phyloP scores from a whole-genome alignment of 2,888 invertebrate species.

The Leptinotarsa rubiginosa region DNA sequence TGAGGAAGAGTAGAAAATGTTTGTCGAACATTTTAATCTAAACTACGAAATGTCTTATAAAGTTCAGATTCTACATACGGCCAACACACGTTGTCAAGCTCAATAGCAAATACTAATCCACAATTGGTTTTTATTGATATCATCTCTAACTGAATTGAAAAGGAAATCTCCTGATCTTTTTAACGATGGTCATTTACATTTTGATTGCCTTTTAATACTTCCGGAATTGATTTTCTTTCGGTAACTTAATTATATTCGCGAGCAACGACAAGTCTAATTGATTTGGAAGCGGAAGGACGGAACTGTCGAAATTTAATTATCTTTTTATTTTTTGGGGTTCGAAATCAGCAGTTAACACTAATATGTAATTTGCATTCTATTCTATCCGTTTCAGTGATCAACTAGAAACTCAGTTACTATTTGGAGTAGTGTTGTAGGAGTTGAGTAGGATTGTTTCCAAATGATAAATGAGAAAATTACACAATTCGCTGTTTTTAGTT shows the following conservation, averaged over 20 bases:
- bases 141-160: slow-evolving; percentile 49
- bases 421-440: no score
- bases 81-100: not conserved
- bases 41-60: no score
- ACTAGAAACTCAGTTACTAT: no score
- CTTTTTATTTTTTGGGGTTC: slow-evolving; percentile 39
- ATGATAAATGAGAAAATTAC: no score
- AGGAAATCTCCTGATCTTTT: slow-evolving; percentile 51
- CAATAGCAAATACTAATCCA: slow-evolving; percentile 14
- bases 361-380: slow-evolving; percentile 6
- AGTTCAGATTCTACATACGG: no score
- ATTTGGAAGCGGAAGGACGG: slow-evolving; percentile 41
- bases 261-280: slow-evolving; percentile 43
- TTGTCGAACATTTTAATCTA: no score
- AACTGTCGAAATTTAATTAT: slow-evolving; percentile 43
- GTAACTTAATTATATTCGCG: slow-evolving; percentile 45
- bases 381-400: not conserved
- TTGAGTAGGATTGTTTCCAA: no score
- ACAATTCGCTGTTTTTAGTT: no score
- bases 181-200: slow-evolving; percentile 54
- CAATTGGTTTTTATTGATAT: slow-evolving; percentile 51
- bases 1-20: no score
- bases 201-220: slow-evolving; percentile 56
- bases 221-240: slow-evolving; percentile 50
- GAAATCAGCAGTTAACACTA: slow-evolving; percentile 25